phyloP scores from a whole-genome alignment of 2,113 vertebrate species.

The Pycnonotus jocosus region DNA sequence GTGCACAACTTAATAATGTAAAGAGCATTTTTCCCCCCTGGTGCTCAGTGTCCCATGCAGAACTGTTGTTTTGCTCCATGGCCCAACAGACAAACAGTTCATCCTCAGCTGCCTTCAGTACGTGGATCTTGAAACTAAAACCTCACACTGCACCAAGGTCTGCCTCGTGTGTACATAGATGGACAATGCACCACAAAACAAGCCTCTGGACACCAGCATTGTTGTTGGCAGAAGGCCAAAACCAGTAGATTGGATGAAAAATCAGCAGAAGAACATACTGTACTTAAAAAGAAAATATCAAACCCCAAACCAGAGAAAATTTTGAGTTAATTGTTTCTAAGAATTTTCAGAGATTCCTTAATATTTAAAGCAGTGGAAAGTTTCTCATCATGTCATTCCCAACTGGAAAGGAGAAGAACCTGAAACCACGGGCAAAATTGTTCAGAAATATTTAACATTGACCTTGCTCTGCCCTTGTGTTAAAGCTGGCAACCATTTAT shows the following conservation, averaged over 20 bases:
- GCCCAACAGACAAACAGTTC: not conserved
- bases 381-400: not conserved
- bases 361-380: constrained; percentile 41
- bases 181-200: not conserved
- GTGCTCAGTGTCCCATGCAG: not conserved
- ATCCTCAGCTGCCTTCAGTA: not conserved
- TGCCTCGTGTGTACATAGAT: not conserved
- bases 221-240: too few relatives aligned
- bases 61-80: not conserved
- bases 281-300: not conserved
- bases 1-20: not conserved
- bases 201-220: not conserved
- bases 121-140: not conserved
- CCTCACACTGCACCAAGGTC: not conserved
- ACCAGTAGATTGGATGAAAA: not conserved
- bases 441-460: not conserved
- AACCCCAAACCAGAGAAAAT: not conserved
- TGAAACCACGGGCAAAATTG: not conserved
- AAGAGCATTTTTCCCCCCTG: not conserved
- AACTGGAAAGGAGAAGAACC: not conserved
- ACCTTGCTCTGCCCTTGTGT: not conserved
- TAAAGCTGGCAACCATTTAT: not conserved
- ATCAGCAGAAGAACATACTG: not conserved
- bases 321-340: not conserved
- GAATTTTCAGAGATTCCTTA: constrained; percentile 2